Percentiles rank a stretch among this genome's conserved stretches.
These are phyloP conservation scores for Nematopogon swammerdamellus DNA, from an alignment of 2,888 invertebrate genomes.

Conservation along the genomic window DNA sequence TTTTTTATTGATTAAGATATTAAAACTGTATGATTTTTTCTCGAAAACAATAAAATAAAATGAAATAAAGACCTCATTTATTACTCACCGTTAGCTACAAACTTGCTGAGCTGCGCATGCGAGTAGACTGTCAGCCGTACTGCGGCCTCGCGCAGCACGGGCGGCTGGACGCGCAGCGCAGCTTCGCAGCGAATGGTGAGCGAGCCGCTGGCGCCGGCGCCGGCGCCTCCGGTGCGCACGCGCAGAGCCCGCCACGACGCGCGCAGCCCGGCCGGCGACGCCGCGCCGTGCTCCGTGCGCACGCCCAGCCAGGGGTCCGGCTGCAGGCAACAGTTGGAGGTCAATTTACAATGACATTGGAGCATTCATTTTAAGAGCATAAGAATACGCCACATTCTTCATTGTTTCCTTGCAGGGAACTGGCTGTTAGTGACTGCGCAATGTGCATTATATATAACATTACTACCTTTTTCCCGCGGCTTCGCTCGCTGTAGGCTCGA, in stretches of 20 bases:
- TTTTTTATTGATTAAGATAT: no score
- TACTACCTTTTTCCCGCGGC: no score
- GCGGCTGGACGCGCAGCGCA: slow-evolving; percentile 31
- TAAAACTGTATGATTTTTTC: no score
- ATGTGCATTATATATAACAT: no score
- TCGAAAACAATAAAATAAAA: no score
- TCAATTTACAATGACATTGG: no score
- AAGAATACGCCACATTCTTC: no score
- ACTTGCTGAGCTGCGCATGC: slow-evolving; percentile 42
- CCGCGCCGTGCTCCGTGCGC: slow-evolving; percentile 30
- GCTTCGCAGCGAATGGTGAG: slow-evolving; percentile 41
- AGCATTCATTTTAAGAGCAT: no score
- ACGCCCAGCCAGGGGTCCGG: slow-evolving; percentile 34
- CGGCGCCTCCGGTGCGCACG: slow-evolving; percentile 28
- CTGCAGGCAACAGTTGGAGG: slow-evolving; percentile 17
- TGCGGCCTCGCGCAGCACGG: slow-evolving; percentile 30
- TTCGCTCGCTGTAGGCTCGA: no score
- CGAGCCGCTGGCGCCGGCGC: slow-evolving; percentile 35
- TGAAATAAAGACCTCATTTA: no score
- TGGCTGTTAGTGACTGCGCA: no score
- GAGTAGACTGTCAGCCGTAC: slow-evolving; percentile 38
- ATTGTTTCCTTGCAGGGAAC: no score
- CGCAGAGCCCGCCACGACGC: slow-evolving; percentile 38
- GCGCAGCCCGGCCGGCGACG: slow-evolving; percentile 33
- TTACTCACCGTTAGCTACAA: slow-evolving; percentile 27